Percentiles rank a stretch among this genome's conserved stretches.
Evolutionary conservation across 2,888 invertebrate genomes (phyloP).

Genomic region (Rhagonycha lutea): DNA sequence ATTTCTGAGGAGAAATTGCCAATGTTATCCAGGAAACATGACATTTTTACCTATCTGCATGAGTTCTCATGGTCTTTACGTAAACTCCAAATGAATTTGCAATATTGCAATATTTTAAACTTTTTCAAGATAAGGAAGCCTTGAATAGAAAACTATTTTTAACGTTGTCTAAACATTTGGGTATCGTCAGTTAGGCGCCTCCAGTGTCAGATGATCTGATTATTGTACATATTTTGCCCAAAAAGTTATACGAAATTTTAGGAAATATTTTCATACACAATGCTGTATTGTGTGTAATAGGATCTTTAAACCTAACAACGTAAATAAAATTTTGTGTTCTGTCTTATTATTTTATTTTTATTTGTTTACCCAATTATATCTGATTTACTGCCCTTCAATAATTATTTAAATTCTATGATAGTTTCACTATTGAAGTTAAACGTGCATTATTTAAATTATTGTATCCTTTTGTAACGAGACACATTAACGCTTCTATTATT

Average conservation of each 20-base stretch:
- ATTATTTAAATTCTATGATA: neutral
- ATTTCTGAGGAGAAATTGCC: neutral
- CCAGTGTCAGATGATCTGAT: neutral
- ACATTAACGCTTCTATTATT: neutral
- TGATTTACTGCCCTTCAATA: neutral
- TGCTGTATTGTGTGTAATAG: neutral
- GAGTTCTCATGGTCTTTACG: neutral
- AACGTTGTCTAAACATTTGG: neutral
- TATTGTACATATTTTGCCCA: neutral
- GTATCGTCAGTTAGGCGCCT: neutral
- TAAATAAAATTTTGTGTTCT: neutral
- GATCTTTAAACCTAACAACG: neutral
- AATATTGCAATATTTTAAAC: neutral
- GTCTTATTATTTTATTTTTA: neutral
- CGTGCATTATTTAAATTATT: conserved; percentile 5
- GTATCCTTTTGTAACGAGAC: neutral
- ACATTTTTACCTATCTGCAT: neutral
- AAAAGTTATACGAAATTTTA: neutral
- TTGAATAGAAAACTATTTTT: neutral
- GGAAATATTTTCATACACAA: neutral
- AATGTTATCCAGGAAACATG: neutral
- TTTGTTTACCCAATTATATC: neutral
- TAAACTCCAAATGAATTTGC: neutral
- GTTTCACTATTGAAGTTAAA: neutral
- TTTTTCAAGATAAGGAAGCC: neutral